Base-by-base conservation (phyloP, 2,888 invertebrate species). In the Apocheima hispidaria region DNA sequence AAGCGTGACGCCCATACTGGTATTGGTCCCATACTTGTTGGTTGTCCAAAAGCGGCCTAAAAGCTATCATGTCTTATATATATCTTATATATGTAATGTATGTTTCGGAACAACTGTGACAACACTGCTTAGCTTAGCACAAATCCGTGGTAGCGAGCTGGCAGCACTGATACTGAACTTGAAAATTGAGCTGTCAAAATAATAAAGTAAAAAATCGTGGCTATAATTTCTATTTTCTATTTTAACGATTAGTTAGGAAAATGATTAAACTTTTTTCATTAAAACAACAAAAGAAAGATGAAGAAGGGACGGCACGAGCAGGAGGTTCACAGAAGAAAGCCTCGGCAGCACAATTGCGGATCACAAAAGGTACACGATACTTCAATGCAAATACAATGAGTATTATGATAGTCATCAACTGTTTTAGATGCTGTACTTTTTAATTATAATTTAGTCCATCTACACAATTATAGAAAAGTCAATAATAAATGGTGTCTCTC, bases 201-300 rank as follows among this genome's bases (percentile, higher is more conserved):
- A 90, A 52, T 55, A 65, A 63, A 30, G 18, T 61, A 28, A 16
- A 63, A 28, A 83, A 86, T 87, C 82, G 84, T 84, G 83, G 82
- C 83, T 82, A 81, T 81, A 82, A 82, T 80, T 83, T 81, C 77
- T 79, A 84, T 86, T 84, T 82, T 83, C 77, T 79, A 84, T 86
- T 84, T 82, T 83, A 85, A 83, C 79, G 84, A 87, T 86, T 86
- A 87, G 86, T 83, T 89, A 92, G 86, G 88, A 92, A 85, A 87
- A 99, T 99, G 99, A 98, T 99, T 90, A 99, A 98, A 95, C 95
- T 99, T 93, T 99, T 99, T 95, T 98, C 99, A 75, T 93, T 99
- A 86, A 99, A 99, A 94, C 98, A 99, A 94, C 98, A 99, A 93
- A 98, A 98, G 94, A 99, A 99, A 94, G 98, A 99, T 95, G 98